Evolutionary conservation across 2,888 invertebrate genomes (phyloP), one percentile per base, ranked within the genome.

Genomic region (Exephanes ischioxanthus): DNA sequence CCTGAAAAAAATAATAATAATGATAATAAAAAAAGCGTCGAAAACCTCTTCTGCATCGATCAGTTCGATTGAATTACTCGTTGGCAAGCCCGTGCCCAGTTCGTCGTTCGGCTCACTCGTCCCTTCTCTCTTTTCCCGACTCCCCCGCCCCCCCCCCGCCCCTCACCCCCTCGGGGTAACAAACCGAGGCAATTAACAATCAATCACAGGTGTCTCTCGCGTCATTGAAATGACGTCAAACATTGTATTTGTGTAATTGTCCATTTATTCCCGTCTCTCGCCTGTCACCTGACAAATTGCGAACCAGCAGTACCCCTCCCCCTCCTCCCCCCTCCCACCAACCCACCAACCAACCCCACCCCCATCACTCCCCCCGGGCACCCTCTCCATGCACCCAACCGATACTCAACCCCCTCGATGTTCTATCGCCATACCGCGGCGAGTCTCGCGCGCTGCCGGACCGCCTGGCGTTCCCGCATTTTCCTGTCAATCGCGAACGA

Each of bases 111-210:
- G 51, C 19, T 45, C 73, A 51, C 53, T 48, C 70, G 61, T 51
- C 87, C 83, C 66, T 85, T 87, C 88, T 87, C 86, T 87, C 88
- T 86, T 89, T 81, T 83, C 87, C 86, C 41, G 41, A 76, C 85
- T 58, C 80, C 83, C 73, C 76, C 73, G 67, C 61, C 30, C 61
- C 22, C 61, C 22, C 63, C 68, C 68, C 58, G 80, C 76, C 72
- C 85, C 80, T 68, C 82, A 55, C 70, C 82, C 80, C 85, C 70
- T 88, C 90, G 89, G 92, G 91, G 93, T 94, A 94, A 94, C 94
- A 93, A 93, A 93, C 93, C 93, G 93, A 92, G 93, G 92, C 94
- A 94, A 94, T 94, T 94, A 94, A 93, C 94, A 93, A 93, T 94
- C 94, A 94, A 94, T 94, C 94, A 93, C 93, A 91, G 92, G 92